Evolutionary conservation across 2,797 vertebrate species (phyloP).

Genomic region (Zalophus californianus): DNA sequence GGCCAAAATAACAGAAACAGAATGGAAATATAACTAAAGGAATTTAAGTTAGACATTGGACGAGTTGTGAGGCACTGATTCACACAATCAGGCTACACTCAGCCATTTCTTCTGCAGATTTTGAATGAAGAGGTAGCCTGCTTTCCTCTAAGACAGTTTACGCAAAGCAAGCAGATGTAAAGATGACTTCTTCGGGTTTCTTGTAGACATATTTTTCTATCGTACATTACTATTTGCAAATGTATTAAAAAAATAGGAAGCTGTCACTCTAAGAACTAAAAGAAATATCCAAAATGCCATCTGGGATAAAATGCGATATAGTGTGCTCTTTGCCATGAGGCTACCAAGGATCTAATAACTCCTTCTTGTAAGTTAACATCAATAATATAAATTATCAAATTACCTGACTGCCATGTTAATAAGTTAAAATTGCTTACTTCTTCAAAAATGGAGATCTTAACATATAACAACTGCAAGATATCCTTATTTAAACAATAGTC

Average conservation of each 20-base stretch:
- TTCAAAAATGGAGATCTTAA: conserved; percentile 34
- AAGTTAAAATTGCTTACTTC: conserved; percentile 25
- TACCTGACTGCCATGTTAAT: not conserved
- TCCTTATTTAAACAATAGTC: conserved; percentile 31
- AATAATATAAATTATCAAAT: conserved; percentile 62
- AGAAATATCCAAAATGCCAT: conserved; percentile 22
- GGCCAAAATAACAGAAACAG: conserved; percentile 45
- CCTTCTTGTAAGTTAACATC: conserved; percentile 31
- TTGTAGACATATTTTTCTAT: conserved; percentile 34
- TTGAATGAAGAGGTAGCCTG: not conserved
- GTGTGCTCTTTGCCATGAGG: conserved; percentile 13
- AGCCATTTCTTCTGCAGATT: not conserved
- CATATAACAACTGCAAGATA: conserved; percentile 6
- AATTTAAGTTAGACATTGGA: not conserved
- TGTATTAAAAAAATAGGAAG: conserved; percentile 3
- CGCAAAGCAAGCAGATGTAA: conserved; percentile 10
- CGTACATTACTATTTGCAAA: not conserved
- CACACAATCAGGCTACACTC: not conserved
- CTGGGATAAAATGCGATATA: conserved; percentile 50
- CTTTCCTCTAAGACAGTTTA: conserved; percentile 37
- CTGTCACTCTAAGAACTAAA: conserved; percentile 50
- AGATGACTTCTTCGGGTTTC: not conserved
- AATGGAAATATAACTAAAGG: conserved; percentile 6
- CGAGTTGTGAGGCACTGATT: not conserved
- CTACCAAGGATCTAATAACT: conserved; percentile 14